These are phyloP conservation scores for Xenopus tropicalis DNA, from an alignment of 2,113 vertebrate species.

Conservation along the genomic window DNA sequence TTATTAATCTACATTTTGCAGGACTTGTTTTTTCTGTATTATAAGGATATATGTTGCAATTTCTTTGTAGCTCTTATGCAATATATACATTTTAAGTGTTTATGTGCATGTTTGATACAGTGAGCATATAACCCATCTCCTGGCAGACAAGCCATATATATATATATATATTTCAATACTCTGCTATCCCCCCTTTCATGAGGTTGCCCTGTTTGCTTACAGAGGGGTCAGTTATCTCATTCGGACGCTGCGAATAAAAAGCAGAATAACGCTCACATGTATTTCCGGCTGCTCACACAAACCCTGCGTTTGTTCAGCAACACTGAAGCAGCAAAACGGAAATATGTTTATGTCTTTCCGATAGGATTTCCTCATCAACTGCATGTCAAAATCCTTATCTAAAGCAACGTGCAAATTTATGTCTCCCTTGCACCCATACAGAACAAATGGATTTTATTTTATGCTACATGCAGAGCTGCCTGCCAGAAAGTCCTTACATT, in stretches of 20 bases:
- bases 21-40: too few species aligned
- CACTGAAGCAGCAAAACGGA: neutral
- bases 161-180: too few species aligned
- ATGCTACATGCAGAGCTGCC: slow-evolving; percentile 12
- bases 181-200: too few species aligned
- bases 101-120: too few species aligned
- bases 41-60: too few species aligned
- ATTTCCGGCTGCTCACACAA: slow-evolving; percentile 4
- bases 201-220: too few species aligned
- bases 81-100: too few species aligned
- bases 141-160: too few species aligned
- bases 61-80: too few species aligned
- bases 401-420: slow-evolving; percentile 21
- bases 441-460: slow-evolving; percentile 36
- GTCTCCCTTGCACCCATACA: neutral
- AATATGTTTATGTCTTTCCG: slow-evolving; percentile 10
- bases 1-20: too few species aligned
- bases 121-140: too few species aligned
- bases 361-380: slow-evolving; percentile 28
- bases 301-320: slow-evolving; percentile 17
- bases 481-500: slow-evolving; percentile 36
- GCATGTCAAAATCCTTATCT: slow-evolving; percentile 19
- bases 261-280: neutral
- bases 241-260: too few species aligned
- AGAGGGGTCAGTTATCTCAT: neutral